Evolutionary conservation across 2,888 invertebrate genomes (phyloP).

Genomic region (Salpingus planirostris): DNA sequence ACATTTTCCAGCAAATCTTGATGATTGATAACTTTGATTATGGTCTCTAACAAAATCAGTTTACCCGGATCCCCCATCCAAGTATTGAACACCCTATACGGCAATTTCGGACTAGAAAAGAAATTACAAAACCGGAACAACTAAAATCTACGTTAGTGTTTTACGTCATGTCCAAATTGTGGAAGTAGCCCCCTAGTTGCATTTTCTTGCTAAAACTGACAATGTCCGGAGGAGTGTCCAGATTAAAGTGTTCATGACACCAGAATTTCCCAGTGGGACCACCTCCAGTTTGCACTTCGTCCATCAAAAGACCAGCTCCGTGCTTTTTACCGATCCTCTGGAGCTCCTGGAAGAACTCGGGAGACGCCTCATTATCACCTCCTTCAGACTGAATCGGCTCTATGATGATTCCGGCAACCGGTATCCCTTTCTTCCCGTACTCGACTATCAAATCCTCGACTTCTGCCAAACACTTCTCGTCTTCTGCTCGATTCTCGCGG

Average conservation of each 20-base stretch:
- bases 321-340: conserved; percentile 73
- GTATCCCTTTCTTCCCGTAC: conserved; percentile 59
- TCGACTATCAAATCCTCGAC: conserved; percentile 66
- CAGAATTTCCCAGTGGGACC: conserved; percentile 98
- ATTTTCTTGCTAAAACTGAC: conserved; percentile 99
- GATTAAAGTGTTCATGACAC: conserved; percentile 90
- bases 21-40: conserved; percentile 72
- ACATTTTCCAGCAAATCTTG: conserved; percentile 75
- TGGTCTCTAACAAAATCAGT: conserved; percentile 74
- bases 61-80: conserved; percentile 99
- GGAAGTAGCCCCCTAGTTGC: conserved; percentile 92
- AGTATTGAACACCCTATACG: conserved; percentile 93
- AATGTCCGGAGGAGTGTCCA: conserved; percentile 80
- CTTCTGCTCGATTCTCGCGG: conserved; percentile 75
- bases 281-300: conserved; percentile 98
- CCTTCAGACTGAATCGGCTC: conserved; percentile 99
- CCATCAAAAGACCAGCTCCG: conserved; percentile 75
- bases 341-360: conserved; percentile 79
- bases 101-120: conserved; percentile 56
- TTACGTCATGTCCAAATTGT: conserved; percentile 63
- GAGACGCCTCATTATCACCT: conserved; percentile 90
- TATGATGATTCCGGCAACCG: conserved; percentile 85
- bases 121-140: conserved; percentile 1
- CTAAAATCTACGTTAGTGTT: conserved; percentile 13
- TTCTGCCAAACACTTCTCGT: conserved; percentile 58